Conservation (phyloP, 2,888 invertebrate genomes). For the Tinea trinotella region DNA sequence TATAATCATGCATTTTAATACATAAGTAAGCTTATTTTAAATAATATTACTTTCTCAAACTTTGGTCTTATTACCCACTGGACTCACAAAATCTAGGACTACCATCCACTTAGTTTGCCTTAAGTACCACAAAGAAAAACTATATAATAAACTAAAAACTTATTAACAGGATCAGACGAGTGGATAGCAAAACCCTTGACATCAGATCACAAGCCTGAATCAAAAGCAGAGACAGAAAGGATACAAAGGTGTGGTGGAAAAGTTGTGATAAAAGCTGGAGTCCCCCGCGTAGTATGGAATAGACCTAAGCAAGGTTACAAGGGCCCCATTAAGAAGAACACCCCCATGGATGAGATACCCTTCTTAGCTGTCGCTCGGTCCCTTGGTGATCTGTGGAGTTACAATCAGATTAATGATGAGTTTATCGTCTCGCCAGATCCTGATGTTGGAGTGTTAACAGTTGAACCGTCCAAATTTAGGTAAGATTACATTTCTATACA, state of each 20-base stretch:
- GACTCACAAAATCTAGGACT: too few species aligned
- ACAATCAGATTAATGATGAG: slow-evolving; percentile 89
- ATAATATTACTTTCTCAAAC: too few species aligned
- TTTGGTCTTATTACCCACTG: too few species aligned
- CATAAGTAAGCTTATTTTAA: too few species aligned
- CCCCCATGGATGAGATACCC: slow-evolving; percentile 93
- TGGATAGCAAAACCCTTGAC: slow-evolving; percentile 90
- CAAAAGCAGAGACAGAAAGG: slow-evolving; percentile 83
- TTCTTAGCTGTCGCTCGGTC: slow-evolving; percentile 97
- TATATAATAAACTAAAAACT: too few species aligned
- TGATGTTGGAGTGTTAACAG: slow-evolving; percentile 89
- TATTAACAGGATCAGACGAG: slow-evolving; percentile 64
- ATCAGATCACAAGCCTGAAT: slow-evolving; percentile 96
- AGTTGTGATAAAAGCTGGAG: slow-evolving; percentile 81
- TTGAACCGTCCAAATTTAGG: slow-evolving; percentile 82
- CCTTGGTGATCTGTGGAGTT: slow-evolving; percentile 97
- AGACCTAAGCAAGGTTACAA: slow-evolving; percentile 82
- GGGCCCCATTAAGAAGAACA: slow-evolving; percentile 91
- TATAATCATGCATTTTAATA: too few species aligned
- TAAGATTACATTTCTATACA: slow-evolving; percentile 29
- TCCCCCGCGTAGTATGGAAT: slow-evolving; percentile 97
- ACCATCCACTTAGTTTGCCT: too few species aligned
- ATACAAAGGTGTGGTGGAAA: slow-evolving; percentile 89
- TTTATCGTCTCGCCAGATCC: slow-evolving; percentile 99
- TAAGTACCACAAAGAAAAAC: too few species aligned